These are phyloP conservation scores for Anguilla megastoma DNA, from an alignment of 2,797 vertebrate species.

Conservation along the genomic window DNA sequence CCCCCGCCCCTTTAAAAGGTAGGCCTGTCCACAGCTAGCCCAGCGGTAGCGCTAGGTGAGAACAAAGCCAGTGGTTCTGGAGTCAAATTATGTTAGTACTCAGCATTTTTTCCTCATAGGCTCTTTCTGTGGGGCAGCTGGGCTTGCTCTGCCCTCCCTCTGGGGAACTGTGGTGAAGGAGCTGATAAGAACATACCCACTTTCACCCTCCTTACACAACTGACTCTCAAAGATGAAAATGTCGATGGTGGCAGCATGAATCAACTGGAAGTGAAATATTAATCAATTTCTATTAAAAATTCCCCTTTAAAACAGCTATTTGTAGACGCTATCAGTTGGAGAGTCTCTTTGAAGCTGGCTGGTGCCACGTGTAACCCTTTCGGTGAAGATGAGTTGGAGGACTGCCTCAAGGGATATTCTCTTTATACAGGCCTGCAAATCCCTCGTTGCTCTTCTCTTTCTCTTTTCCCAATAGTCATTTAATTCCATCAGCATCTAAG, in stretches of 20 bases:
- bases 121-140: not conserved
- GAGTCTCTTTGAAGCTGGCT: conserved; percentile 26
- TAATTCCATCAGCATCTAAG: not conserved
- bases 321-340: conserved; percentile 33
- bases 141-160: not conserved
- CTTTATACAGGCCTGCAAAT: not conserved
- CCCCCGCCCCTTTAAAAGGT: not conserved
- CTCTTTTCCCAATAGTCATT: not conserved
- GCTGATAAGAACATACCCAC: conserved; percentile 20
- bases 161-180: not conserved
- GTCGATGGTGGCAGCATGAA: conserved; percentile 44
- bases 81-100: conserved; percentile 9
- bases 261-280: conserved; percentile 49
- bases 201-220: conserved; percentile 38
- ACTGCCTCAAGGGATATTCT: conserved; percentile 20
- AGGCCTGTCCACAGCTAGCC: not conserved
- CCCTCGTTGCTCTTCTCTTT: not conserved
- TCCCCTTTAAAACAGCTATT: conserved; percentile 41
- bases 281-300: conserved; percentile 51
- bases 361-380: conserved; percentile 26
- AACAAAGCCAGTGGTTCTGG: not conserved
- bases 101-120: not conserved
- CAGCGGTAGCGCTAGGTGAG: not conserved
- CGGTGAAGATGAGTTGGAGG: not conserved
- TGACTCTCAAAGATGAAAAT: conserved; percentile 43